Percentiles rank a stretch among this genome's conserved stretches.
Evolutionary conservation across 2,113 vertebrate genomes (phyloP).

Genomic region (Enhydra lutris): DNA sequence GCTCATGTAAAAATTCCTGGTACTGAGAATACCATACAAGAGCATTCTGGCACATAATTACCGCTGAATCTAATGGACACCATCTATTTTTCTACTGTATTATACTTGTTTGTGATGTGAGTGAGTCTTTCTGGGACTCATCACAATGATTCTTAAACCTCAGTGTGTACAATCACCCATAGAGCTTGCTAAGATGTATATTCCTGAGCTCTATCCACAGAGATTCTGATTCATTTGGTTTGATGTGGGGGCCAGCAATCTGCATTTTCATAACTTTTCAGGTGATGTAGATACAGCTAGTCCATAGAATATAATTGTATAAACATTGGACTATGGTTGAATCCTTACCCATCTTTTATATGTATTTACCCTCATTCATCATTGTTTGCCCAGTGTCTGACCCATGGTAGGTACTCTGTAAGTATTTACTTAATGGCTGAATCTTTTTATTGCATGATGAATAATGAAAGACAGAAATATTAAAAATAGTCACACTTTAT

Average conservation of each 20-base stretch:
- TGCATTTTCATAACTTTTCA: not conserved
- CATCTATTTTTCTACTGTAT: not conserved
- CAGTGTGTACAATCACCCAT: not conserved
- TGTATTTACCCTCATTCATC: not conserved
- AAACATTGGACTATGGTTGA: not conserved
- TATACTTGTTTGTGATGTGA: not conserved
- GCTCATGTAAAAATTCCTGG: not conserved
- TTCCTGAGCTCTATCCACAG: not conserved
- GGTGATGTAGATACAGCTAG: not conserved
- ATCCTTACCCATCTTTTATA: not conserved
- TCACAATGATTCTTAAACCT: not conserved
- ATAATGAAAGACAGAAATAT: not conserved
- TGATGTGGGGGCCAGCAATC: not conserved
- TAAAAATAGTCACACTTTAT: conserved; percentile 2
- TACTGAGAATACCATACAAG: not conserved
- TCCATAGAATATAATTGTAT: not conserved
- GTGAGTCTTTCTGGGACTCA: not conserved
- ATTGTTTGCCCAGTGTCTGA: not conserved
- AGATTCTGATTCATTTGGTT: conserved; percentile 14
- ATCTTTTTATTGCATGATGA: not conserved
- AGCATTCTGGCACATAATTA: not conserved
- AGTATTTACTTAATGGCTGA: conserved; percentile 13
- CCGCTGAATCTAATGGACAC: not conserved
- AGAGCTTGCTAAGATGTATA: not conserved
- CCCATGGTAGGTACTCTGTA: not conserved